Conservation (phyloP, 2,113 vertebrate genomes). For the Brachypodius melanocephalos region DNA sequence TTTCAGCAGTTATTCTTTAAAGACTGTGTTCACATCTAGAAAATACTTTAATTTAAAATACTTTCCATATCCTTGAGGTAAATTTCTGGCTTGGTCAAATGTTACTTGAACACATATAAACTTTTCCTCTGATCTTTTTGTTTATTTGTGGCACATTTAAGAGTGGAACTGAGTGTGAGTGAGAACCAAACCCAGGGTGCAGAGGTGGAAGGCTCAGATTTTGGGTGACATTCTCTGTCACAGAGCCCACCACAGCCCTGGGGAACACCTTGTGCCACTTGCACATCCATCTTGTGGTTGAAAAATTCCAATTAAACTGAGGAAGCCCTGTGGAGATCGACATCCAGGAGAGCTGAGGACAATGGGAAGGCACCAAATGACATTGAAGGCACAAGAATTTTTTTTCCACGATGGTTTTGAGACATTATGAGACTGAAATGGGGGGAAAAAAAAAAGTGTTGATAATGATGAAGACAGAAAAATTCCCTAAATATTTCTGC, state of each 20-base stretch:
- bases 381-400: background rate
- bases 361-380: background rate
- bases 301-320: background rate
- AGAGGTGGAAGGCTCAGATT: background rate
- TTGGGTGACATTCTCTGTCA: background rate
- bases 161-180: background rate
- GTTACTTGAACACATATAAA: background rate
- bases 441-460: background rate
- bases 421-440: background rate
- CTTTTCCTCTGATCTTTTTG: background rate
- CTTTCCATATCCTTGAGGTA: background rate
- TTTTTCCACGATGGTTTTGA: background rate
- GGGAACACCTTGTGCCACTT: background rate
- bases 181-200: background rate
- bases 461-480: background rate
- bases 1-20: background rate
- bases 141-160: background rate
- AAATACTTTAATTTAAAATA: background rate
- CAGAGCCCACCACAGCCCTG: background rate
- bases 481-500: slow-evolving; percentile 13
- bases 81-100: background rate
- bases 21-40: background rate
- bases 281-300: accelerated
- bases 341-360: background rate
- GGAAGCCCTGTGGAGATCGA: background rate